phyloP scores from a whole-genome alignment of 2,888 invertebrate species.

The Oligia latruncula region DNA sequence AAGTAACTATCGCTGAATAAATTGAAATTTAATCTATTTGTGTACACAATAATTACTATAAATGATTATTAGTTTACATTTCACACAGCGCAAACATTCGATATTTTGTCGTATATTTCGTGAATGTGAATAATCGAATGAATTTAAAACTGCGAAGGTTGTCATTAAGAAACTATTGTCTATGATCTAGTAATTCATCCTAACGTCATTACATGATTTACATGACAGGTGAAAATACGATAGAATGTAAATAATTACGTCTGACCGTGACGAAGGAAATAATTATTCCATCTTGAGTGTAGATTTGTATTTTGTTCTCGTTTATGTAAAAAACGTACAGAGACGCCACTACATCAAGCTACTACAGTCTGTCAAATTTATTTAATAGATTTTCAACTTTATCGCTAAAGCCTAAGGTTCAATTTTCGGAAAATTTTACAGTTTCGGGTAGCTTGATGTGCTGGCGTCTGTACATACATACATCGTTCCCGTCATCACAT shows the following conservation, averaged over 20 bases:
- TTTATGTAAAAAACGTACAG: background rate
- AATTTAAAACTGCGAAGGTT: slow-evolving; percentile 34
- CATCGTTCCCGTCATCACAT: background rate
- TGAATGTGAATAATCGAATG: slow-evolving; percentile 7
- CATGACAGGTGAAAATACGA: slow-evolving; percentile 43
- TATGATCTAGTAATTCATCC: slow-evolving; percentile 40
- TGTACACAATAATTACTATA: slow-evolving; percentile 7
- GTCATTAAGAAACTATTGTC: slow-evolving; percentile 42
- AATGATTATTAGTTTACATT: slow-evolving; percentile 53
- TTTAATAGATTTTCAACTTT: too few relatives aligned
- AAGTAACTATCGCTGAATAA: slow-evolving; percentile 5
- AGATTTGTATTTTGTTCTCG: background rate
- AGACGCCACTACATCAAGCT: too few relatives aligned
- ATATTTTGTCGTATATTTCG: slow-evolving; percentile 19
- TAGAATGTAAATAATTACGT: slow-evolving; percentile 59
- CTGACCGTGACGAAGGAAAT: slow-evolving; percentile 5
- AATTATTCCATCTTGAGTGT: background rate
- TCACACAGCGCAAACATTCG: slow-evolving; percentile 63
- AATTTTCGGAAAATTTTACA: too few relatives aligned
- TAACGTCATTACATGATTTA: slow-evolving; percentile 28
- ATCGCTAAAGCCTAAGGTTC: too few relatives aligned
- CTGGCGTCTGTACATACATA: background rate
- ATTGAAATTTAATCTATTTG: slow-evolving; percentile 19
- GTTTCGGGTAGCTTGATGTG: too few relatives aligned
- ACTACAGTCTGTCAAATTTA: too few relatives aligned